Base-by-base conservation (phyloP, 2,113 vertebrate genomes). In the Caretta caretta region DNA sequence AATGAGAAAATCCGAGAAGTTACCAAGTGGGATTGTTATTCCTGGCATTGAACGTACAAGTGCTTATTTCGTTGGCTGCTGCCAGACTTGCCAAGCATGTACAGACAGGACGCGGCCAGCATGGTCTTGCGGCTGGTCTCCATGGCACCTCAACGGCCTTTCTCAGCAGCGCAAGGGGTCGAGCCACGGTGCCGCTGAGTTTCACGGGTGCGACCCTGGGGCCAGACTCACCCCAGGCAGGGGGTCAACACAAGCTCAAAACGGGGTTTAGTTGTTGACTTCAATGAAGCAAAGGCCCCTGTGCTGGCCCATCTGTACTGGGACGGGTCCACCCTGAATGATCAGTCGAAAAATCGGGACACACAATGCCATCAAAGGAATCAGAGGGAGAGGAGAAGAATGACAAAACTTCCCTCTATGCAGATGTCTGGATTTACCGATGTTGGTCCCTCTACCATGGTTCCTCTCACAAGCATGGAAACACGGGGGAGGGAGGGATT, bases 1-100 rank as follows among this genome's bases (percentile, higher is more conserved):
- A 3, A n/a, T 69, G 20, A 49, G 19, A 42, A 27, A 27, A 48
- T 29, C 0, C 5, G 13, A 62, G 12, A 25, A 42, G 65, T 38
- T 46, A 35, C 31, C 46, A 49, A n/a, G n/a, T 3, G 69, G 1
- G 84, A 84, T 75, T 2, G 19, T 54, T n/a, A 0, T 27, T 75
- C 0, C 1, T 0, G 24, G 1, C 27, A 31, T 56, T 27, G 42
- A 35, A 38, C 5, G 65, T 20, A 38, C 17, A 38, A 10, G n/a
- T 5, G 4, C 65, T 38, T 72, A 22, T 22, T n/a, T 38, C 11
- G n/a, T 20, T 72, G 65, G n/a, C 65, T 72, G n/a, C 65, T 38
- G n/a, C 65, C 1, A 2, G 65, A 72, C 19, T 20, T 72, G n/a
- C 19, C 35, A 10, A 22, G 19, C n/a, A 10, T 1, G 19, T 38